A percentile compares a stretch with the other conserved stretches of the same genome.
These are phyloP conservation scores for Nothocercus julius DNA, from an alignment of 2,113 vertebrate species.

Conservation along the genomic window DNA sequence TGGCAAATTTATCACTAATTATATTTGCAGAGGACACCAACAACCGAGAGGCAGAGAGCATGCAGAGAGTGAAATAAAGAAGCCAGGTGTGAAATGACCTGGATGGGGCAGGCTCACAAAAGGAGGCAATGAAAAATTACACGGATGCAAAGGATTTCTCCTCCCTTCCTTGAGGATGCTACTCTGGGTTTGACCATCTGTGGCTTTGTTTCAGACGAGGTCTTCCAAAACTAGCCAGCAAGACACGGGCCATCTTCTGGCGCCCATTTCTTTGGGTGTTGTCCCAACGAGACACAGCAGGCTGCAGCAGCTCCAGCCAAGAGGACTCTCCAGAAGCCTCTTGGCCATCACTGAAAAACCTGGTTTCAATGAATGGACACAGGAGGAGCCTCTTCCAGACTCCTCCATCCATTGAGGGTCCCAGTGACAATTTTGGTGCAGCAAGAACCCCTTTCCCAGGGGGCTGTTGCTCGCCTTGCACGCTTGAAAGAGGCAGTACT, in stretches of 20 bases:
- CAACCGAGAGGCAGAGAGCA: not conserved
- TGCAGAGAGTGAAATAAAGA: not conserved
- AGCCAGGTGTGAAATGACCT: not conserved
- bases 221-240: rapidly evolving
- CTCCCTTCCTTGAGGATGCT: not conserved
- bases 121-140: rapidly evolving
- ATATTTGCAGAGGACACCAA: not conserved
- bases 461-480: rapidly evolving
- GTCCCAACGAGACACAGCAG: rapidly evolving
- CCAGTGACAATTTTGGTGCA: rapidly evolving
- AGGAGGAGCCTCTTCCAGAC: not conserved
- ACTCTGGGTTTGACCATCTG: not conserved
- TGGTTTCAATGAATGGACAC: not conserved
- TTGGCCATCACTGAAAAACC: not conserved
- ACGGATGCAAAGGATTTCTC: rapidly evolving
- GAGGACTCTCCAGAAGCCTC: not conserved
- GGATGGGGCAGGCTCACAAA: no score
- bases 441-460: not conserved
- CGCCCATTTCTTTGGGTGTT: not conserved
- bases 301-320: not conserved
- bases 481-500: not conserved
- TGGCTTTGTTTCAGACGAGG: not conserved
- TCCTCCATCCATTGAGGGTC: not conserved
- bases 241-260: rapidly evolving
- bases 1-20: not conserved